Evolutionary conservation across 2,888 invertebrate genomes (phyloP).

Genomic region (Cerceris rybyensis): DNA sequence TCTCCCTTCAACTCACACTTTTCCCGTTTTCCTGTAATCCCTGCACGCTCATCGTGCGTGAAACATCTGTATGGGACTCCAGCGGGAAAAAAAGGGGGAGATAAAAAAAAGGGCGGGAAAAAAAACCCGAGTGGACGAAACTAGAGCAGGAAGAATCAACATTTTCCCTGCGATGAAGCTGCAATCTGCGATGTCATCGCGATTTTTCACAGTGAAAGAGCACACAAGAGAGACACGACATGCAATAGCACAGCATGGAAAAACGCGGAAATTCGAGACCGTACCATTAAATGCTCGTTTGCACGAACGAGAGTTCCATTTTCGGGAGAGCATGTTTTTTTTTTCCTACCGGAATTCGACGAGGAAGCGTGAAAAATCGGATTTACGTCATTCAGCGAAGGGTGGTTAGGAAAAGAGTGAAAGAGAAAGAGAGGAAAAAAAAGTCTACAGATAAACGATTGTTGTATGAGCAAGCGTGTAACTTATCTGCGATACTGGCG

Average conservation of each 20-base stretch:
- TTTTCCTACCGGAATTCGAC: constrained; percentile 23
- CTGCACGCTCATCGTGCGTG: constrained; percentile 24
- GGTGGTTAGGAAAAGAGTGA: not conserved
- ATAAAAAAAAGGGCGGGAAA: not conserved
- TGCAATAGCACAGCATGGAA: not conserved
- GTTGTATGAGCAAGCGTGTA: constrained; percentile 25
- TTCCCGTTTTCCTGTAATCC: constrained; percentile 20
- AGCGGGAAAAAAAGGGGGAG: not conserved
- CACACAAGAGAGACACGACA: constrained; percentile 5
- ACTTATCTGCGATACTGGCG: constrained; percentile 46
- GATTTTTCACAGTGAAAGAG: constrained; percentile 48
- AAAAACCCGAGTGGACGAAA: constrained; percentile 13
- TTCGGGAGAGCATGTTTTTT: constrained; percentile 6
- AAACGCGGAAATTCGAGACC: constrained; percentile 29
- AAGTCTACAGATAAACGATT: constrained; percentile 40
- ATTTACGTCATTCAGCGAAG: not conserved
- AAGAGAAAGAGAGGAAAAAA: not conserved
- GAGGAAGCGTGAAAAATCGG: constrained; percentile 48
- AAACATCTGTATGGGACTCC: constrained; percentile 17
- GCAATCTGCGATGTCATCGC: constrained; percentile 40
- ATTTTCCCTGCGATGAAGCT: constrained; percentile 41
- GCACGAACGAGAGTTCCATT: constrained; percentile 12
- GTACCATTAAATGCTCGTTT: constrained; percentile 54
- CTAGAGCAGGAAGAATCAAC: constrained; percentile 14
- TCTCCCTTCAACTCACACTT: not conserved